phyloP scores from a whole-genome alignment of 2,113 vertebrate genomes.

The Osmerus mordax region DNA sequence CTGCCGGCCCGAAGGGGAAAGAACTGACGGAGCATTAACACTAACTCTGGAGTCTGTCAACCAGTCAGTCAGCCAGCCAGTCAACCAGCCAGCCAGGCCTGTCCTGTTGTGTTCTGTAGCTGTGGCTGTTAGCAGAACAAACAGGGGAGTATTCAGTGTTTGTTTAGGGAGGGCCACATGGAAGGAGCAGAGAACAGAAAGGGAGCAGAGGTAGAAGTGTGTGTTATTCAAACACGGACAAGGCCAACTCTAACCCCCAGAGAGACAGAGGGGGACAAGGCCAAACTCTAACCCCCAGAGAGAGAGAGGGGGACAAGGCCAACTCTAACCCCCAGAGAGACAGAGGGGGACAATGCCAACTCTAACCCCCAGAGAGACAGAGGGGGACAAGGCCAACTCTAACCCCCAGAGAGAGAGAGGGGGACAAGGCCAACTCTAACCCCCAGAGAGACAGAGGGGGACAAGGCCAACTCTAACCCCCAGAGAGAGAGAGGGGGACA shows the following conservation, averaged over 20 bases:
- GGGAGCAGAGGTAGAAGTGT: slow-evolving; percentile 29
- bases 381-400: slow-evolving; percentile 13
- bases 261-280: slow-evolving; percentile 17
- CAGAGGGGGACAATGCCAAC: background rate
- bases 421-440: slow-evolving; percentile 5
- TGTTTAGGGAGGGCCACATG: slow-evolving; percentile 42
- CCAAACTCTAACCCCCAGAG: slow-evolving; percentile 15
- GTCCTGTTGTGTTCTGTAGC: background rate
- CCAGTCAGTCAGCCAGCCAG: too few species aligned
- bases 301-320: slow-evolving; percentile 15
- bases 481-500: slow-evolving; percentile 14
- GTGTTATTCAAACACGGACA: slow-evolving; percentile 39
- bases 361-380: slow-evolving; percentile 17
- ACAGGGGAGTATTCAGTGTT: slow-evolving; percentile 43
- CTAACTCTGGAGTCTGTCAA: too few species aligned
- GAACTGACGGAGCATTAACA: too few species aligned
- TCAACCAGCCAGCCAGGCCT: background rate
- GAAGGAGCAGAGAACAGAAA: background rate
- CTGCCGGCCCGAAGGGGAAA: slow-evolving; percentile 3
- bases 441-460: slow-evolving; percentile 23
- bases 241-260: slow-evolving; percentile 16
- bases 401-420: slow-evolving; percentile 17
- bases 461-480: slow-evolving; percentile 4
- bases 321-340: slow-evolving; percentile 22
- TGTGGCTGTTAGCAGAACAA: slow-evolving; percentile 32